Percentiles rank a stretch among this genome's conserved stretches.
These are phyloP conservation scores for Alethe castanea DNA, from an alignment of 2,113 vertebrate species.

Conservation along the genomic window DNA sequence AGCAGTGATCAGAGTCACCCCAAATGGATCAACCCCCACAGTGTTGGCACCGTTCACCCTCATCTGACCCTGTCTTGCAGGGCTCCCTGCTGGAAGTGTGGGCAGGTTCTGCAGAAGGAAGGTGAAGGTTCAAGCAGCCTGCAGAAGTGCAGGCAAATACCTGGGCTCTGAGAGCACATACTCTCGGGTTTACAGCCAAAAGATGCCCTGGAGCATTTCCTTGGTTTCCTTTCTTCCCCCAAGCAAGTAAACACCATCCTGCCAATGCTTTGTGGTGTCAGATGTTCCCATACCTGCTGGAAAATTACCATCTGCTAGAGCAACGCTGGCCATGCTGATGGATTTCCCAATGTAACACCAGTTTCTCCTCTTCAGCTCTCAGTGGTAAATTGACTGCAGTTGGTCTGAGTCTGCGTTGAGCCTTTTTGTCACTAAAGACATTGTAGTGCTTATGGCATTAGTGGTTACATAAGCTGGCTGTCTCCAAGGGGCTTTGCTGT, in stretches of 20 bases:
- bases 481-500: background rate
- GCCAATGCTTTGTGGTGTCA: background rate
- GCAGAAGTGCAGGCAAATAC: background rate
- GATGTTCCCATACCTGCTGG: background rate
- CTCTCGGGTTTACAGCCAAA: background rate
- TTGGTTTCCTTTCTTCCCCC: background rate
- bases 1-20: accelerated
- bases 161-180: accelerated
- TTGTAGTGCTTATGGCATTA: conserved; percentile 50
- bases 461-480: conserved; percentile 32
- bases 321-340: background rate
- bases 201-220: background rate
- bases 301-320: background rate
- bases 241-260: background rate
- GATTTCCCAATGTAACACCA: background rate
- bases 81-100: accelerated
- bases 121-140: background rate
- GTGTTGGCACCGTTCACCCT: background rate
- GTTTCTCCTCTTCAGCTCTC: background rate
- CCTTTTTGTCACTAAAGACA: conserved; percentile 52
- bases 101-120: background rate
- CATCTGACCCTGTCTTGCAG: background rate
- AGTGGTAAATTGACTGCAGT: background rate
- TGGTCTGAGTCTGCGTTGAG: background rate
- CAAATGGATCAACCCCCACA: background rate